A percentile compares a stretch with the other conserved stretches of the same genome.
These are phyloP conservation scores for Morphnarchus princeps DNA, from an alignment of 2,113 vertebrate species.

Conservation along the genomic window DNA sequence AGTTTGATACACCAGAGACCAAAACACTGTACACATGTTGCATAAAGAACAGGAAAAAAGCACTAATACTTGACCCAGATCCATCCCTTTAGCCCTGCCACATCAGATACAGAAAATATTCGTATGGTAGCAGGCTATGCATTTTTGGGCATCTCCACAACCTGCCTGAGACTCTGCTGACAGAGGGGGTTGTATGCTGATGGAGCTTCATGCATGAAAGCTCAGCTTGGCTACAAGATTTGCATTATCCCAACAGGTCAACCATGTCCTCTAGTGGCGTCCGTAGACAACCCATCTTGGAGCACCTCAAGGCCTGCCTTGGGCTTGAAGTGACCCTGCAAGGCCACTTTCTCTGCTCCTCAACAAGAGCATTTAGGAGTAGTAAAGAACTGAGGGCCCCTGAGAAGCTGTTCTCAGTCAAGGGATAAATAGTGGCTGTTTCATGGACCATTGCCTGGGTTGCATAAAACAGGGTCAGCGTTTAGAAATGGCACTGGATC, in stretches of 20 bases:
- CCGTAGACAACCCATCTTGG: not conserved
- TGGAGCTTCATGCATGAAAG: not conserved
- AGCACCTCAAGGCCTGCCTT: not conserved
- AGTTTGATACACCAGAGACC: not conserved
- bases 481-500: not conserved
- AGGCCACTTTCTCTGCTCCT: not conserved
- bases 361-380: not conserved
- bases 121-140: not conserved
- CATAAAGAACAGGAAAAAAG: not conserved
- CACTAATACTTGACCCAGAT: not conserved
- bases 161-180: not conserved
- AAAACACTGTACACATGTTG: not conserved
- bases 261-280: not conserved
- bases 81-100: not conserved
- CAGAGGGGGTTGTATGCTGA: not conserved
- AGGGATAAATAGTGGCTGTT: not conserved
- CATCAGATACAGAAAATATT: not conserved
- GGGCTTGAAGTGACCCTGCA: not conserved
- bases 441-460: not conserved
- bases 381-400: not conserved
- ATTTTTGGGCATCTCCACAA: not conserved
- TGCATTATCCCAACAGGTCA: not conserved
- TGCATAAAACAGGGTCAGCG: not conserved
- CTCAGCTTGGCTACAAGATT: not conserved
- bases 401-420: not conserved